Evolutionary conservation across 2,113 vertebrate species (phyloP).

Genomic region (Rana temporaria): DNA sequence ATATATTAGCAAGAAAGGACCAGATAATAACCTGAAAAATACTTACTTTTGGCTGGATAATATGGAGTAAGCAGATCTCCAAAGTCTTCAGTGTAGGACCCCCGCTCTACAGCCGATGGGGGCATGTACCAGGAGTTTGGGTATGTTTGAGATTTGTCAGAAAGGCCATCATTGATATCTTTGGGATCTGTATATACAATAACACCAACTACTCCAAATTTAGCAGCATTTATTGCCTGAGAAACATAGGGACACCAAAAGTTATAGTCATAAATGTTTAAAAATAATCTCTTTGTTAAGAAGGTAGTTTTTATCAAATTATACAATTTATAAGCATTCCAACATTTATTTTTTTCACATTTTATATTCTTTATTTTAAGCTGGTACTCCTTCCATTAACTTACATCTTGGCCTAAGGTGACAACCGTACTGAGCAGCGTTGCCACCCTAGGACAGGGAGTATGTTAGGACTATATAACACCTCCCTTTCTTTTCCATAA

Average conservation of each 20-base stretch:
- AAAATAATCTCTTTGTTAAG: no score
- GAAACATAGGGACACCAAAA: neutral
- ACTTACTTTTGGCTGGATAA: constrained; percentile 77
- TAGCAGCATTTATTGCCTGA: constrained; percentile 84
- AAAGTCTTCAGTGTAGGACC: constrained; percentile 71
- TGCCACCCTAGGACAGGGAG: no score
- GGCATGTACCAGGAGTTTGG: constrained; percentile 88
- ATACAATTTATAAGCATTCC: no score
- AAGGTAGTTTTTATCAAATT: no score
- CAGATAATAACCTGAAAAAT: neutral
- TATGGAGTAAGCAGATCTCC: constrained; percentile 86
- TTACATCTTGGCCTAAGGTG: no score
- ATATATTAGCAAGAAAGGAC: no score
- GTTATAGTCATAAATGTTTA: neutral
- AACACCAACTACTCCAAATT: constrained; percentile 77
- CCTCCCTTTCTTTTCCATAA: no score
- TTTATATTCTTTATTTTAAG: no score
- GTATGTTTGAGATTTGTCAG: constrained; percentile 75
- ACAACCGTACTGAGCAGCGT: no score
- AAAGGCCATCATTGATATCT: constrained; percentile 83
- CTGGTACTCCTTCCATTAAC: no score
- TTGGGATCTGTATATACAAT: constrained; percentile 87
- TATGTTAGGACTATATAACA: no score
- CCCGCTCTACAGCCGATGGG: constrained; percentile 83
- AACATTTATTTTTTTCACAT: no score